Evolutionary conservation across 35 echinoderm and acorn worm genomes (phyloP), one percentile per base, ranked within the genome.

Genomic region (Eucidaris tribuloides): DNA sequence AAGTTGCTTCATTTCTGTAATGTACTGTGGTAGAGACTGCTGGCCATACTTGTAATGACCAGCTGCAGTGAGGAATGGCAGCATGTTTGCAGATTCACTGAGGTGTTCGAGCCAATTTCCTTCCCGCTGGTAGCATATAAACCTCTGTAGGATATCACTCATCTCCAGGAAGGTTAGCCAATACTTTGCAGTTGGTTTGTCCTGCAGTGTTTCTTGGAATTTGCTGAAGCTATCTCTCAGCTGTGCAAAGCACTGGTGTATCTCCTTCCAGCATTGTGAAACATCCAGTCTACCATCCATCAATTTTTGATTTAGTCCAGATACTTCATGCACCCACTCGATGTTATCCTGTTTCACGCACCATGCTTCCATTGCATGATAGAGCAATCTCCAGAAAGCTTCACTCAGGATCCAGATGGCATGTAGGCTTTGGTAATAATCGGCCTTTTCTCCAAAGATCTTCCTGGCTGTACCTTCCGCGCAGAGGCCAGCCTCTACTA

Each of bases 171-270:
- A 70, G 5, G 64, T 70, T 4, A 70, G 58, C 64, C 64, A 70
- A 70, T 70, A 70, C 64, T 70, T 70, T 70, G 64, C 64, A 29
- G 64, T 70, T 70, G 64, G 64, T 70, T 70, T 3, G 30, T 70
- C 64, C 41, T 70, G 24, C 18, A 70, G 18, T 3, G 31, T 27
- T 3, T 32, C 9, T 70, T 29, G 64, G 32, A 63, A 63, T 9
- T 63, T 30, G 4, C 5, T 23, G 32, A 63, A 63, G 22, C 9
- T 18, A 70, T 38, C 15, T 35, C 31, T 70, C 30, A 70, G 31
- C 4, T 34, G 2, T 70, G 7, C 2, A 38, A 34, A 5, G 31
- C 31, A 70, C 4, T 31, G 24, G 31, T 70, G 7, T 2, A 70
- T 70, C 7, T 70, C 25, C 64, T 35, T 38, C n/a, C n/a, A 70